Conservation (phyloP, 2,797 vertebrate species). For the Chiroxiphia lanceolata region DNA sequence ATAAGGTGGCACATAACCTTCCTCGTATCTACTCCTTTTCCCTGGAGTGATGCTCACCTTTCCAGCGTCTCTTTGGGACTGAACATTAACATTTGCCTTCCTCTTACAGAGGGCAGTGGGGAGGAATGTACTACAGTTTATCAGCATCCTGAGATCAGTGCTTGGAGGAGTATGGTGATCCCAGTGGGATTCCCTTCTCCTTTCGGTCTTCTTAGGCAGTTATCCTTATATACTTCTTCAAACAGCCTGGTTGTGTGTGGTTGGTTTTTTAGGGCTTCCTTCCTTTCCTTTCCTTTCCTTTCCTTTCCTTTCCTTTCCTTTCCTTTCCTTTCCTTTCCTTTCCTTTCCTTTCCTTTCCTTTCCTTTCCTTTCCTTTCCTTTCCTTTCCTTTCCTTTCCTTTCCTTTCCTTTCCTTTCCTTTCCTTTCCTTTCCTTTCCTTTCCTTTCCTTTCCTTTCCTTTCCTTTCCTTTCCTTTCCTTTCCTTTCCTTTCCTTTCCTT, state of each 20-base stretch:
- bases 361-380: neutral
- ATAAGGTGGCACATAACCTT: neutral
- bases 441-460: neutral
- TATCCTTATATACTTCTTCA: neutral
- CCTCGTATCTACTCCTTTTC: neutral
- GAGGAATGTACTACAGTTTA: neutral
- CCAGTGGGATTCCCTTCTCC: neutral
- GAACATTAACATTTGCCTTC: neutral
- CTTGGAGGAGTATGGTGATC: neutral
- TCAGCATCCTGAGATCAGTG: neutral
- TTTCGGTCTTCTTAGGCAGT: neutral
- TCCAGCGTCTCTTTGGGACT: neutral
- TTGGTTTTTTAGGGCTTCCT: neutral
- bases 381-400: neutral
- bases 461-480: neutral
- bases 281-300: too few relatives aligned
- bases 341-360: neutral
- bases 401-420: neutral
- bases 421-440: neutral
- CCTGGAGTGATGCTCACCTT: neutral
- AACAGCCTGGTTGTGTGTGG: neutral
- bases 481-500: neutral
- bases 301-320: too few relatives aligned
- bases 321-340: neutral
- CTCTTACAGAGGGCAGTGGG: neutral